Conservation (phyloP, 2,888 invertebrate species). For the Ctenicera cuprea region DNA sequence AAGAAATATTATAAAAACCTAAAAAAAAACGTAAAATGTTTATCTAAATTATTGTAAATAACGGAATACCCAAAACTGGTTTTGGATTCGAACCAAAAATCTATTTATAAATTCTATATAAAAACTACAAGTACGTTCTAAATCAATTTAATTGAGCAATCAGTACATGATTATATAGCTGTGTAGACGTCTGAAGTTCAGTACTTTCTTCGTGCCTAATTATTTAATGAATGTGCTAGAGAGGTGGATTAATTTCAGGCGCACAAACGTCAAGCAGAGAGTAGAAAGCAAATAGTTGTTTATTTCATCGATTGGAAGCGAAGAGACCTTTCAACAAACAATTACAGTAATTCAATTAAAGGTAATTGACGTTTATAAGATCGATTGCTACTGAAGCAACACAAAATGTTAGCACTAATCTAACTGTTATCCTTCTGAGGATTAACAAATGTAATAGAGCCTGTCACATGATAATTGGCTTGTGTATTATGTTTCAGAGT, state of each 20-base stretch:
- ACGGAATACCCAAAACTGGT: too few relatives aligned
- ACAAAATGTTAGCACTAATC: slow-evolving; percentile 18
- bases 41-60: too few relatives aligned
- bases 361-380: slow-evolving; percentile 33
- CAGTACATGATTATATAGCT: background rate
- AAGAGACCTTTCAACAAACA: slow-evolving; percentile 36
- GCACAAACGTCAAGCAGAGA: slow-evolving; percentile 1
- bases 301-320: slow-evolving; percentile 25
- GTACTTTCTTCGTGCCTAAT: background rate
- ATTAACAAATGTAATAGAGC: slow-evolving; percentile 31
- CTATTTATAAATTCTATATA: too few relatives aligned
- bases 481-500: background rate
- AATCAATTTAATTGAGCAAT: too few relatives aligned
- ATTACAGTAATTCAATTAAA: slow-evolving; percentile 34
- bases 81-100: too few relatives aligned
- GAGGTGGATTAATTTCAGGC: slow-evolving; percentile 21
- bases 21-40: too few relatives aligned
- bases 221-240: slow-evolving; percentile 21
- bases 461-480: slow-evolving; percentile 9
- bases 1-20: too few relatives aligned
- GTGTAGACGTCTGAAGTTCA: background rate
- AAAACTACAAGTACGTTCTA: too few relatives aligned
- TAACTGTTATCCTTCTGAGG: slow-evolving; percentile 29
- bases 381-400: slow-evolving; percentile 27
- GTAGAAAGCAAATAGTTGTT: slow-evolving; percentile 29